Evolutionary conservation across 2,113 vertebrate species (phyloP), one percentile per base, ranked within the genome.

Genomic region (Noctilio leporinus): DNA sequence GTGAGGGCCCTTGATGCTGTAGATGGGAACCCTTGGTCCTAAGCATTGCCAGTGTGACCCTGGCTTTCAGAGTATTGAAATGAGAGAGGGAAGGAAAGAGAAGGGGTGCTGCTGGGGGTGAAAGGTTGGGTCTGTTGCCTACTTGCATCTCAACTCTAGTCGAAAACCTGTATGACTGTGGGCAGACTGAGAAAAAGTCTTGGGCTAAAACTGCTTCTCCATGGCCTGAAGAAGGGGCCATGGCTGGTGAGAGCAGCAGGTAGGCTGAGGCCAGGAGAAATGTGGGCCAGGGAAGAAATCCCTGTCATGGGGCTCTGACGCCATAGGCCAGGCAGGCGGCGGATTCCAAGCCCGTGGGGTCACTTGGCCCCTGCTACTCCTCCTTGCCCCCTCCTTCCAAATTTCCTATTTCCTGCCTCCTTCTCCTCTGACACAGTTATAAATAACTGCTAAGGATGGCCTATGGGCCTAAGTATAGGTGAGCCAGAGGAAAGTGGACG

Each of bases 341-440:
- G 72, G 97, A 92, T 93, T 98, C 94, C 86, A 96, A 93, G 89
- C 93, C 94, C 89, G 78, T 14, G 12, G 76, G 73, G 12, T 40
- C 93, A 89, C 95, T 97, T 77, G 86, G 97, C 77, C 95, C 86
- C 89, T 93, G 78, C 38, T 65, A 2, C 88, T 89, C 82, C 83
- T 95, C 76, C 57, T 78, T 6, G 43, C 95, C 78, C 81, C 72
- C 86, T 92, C 94, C 95, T 96, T 95, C 94, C 16, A 95, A 70
- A 97, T 97, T 98, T 98, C 96, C 95, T 97, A 94, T 91, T 98
- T 98, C 98, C 98, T 98, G 97, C 95, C 96, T 97, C 83, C 95
- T 90, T 95, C 95, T 97, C 91, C 91, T 97, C 96, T 98, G 94
- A 95, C 92, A 93, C 7, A 10, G 93, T 96, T 98, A 97, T 98